Evolutionary conservation across 1,140 invertebrate species (phyloP).

Genomic region (Coelopa frigida): DNA sequence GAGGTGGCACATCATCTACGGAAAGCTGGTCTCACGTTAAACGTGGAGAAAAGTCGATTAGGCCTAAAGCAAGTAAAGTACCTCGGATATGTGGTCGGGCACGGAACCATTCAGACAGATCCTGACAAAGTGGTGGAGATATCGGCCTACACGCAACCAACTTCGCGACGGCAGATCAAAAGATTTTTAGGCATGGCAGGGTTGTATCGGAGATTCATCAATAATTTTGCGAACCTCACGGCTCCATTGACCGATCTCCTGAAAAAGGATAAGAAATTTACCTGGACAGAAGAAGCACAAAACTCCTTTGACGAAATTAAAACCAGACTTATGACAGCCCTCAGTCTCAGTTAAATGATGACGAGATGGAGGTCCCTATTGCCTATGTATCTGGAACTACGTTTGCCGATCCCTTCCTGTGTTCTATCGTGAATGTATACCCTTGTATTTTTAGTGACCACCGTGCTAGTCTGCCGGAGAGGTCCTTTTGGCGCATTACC

Average conservation of each 20-base stretch:
- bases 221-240: constrained; percentile 27
- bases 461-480: too few relatives aligned
- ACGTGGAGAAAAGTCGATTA: constrained; percentile 6
- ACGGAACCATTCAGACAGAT: constrained; percentile 3
- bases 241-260: constrained; percentile 31
- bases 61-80: constrained; percentile 1
- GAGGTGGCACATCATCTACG: constrained; percentile 3
- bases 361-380: too few relatives aligned
- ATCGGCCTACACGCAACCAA: background rate
- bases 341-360: too few relatives aligned
- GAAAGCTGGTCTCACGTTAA: constrained; percentile 6
- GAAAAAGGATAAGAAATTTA: constrained; percentile 20
- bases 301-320: constrained; percentile 5
- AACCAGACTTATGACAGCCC: constrained; percentile 12
- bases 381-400: too few relatives aligned
- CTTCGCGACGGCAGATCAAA: background rate
- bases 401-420: too few relatives aligned
- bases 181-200: constrained; percentile 21
- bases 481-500: too few relatives aligned
- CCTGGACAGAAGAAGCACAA: constrained; percentile 1
- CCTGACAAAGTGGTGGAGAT: constrained; percentile 7
- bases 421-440: too few relatives aligned
- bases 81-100: constrained; percentile 8
- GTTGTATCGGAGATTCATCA: constrained; percentile 37
- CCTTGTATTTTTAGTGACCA: too few relatives aligned